These are phyloP conservation scores for Gymnodraco acuticeps DNA, from an alignment of 2,797 vertebrate genomes.

Conservation along the genomic window DNA sequence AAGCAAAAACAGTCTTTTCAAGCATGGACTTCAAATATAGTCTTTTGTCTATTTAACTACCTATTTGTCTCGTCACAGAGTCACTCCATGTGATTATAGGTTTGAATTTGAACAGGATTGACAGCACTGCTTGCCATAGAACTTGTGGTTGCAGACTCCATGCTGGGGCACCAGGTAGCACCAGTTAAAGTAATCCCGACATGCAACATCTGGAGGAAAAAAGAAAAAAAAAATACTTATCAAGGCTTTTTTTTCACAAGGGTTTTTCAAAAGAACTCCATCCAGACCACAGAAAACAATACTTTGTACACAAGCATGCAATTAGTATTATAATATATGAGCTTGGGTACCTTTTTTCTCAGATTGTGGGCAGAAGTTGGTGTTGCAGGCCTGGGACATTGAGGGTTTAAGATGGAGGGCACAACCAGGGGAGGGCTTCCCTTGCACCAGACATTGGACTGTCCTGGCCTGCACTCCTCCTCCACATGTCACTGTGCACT, in stretches of 20 bases:
- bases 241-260: not conserved
- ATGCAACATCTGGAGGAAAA: conserved; percentile 79
- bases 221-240: not conserved
- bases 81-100: conserved; percentile 75
- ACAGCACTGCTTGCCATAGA: conserved; percentile 92
- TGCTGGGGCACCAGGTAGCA: conserved; percentile 91
- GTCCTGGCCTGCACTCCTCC: conserved; percentile 89
- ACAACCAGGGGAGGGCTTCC: conserved; percentile 82
- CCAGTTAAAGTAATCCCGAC: conserved; percentile 90
- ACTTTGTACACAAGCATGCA: not conserved
- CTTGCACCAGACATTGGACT: conserved; percentile 87
- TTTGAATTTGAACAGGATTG: conserved; percentile 88
- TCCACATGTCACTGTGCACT: conserved; percentile 94
- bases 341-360: conserved; percentile 79
- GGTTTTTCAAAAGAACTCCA: not conserved
- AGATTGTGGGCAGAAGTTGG: conserved; percentile 87
- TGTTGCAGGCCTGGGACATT: conserved; percentile 89
- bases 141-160: conserved; percentile 89
- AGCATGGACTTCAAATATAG: conserved; percentile 53
- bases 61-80: conserved; percentile 46
- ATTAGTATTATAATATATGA: too few species aligned
- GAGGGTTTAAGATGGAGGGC: conserved; percentile 81
- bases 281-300: not conserved
- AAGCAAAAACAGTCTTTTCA: conserved; percentile 62
- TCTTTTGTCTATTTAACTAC: conserved; percentile 58